Conservation (phyloP, 2,113 vertebrate species). For the Motacilla tschutschensis region DNA sequence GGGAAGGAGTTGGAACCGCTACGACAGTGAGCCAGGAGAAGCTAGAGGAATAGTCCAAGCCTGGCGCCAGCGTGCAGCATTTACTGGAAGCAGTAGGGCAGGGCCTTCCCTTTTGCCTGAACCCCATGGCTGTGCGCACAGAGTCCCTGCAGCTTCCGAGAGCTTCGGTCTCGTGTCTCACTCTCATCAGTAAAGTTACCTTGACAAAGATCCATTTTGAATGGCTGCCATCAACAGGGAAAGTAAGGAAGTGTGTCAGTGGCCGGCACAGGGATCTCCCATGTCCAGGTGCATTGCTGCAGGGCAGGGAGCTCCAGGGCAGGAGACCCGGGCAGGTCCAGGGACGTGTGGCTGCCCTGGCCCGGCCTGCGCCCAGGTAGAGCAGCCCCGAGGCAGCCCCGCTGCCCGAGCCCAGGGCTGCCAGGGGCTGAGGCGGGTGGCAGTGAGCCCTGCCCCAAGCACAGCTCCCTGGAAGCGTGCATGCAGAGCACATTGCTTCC, state of each 20-base stretch:
- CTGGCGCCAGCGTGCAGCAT: accelerated
- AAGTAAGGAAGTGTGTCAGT: no score
- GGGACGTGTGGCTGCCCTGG: accelerated
- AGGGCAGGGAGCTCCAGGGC: neutral
- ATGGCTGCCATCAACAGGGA: neutral
- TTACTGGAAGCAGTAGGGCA: neutral
- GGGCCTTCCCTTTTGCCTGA: neutral
- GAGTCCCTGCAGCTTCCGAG: neutral
- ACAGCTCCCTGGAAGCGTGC: accelerated
- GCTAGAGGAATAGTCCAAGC: neutral
- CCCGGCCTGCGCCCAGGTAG: accelerated
- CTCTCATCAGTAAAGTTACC: neutral
- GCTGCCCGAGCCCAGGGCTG: neutral
- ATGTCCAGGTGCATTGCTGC: accelerated
- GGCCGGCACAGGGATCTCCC: neutral
- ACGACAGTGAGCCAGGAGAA: accelerated
- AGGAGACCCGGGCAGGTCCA: neutral
- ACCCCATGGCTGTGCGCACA: neutral
- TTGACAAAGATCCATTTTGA: neutral
- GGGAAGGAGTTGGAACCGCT: accelerated
- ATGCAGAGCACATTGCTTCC: accelerated
- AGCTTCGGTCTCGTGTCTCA: neutral
- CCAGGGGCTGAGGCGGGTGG: accelerated
- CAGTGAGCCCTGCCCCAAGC: neutral
- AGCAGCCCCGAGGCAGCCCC: neutral